Evolutionary conservation across 2,797 vertebrate species (phyloP).

Genomic region (Sebastes kiyomatsui): DNA sequence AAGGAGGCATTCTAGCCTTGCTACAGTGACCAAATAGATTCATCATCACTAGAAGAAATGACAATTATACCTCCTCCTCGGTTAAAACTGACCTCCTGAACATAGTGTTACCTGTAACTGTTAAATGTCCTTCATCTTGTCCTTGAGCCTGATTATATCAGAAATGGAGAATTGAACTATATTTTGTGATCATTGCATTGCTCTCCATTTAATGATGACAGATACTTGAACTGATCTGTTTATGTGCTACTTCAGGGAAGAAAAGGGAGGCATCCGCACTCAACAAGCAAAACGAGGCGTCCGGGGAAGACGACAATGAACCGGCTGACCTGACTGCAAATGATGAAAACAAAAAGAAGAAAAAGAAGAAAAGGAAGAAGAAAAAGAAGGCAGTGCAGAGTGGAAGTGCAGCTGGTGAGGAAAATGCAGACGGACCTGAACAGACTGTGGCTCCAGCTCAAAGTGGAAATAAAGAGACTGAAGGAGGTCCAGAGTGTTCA

Average conservation of each 20-base stretch:
- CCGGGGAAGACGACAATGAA: not conserved
- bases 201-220: not conserved
- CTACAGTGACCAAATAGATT: not conserved
- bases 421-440: not conserved
- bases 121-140: not conserved
- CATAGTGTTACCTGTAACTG: too few species aligned
- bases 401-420: not conserved
- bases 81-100: not conserved
- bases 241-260: conserved; percentile 50
- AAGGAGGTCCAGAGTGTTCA: not conserved
- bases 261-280: conserved; percentile 6
- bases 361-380: conserved; percentile 39
- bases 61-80: not conserved
- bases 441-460: not conserved
- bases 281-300: not conserved
- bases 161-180: not conserved
- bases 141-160: not conserved
- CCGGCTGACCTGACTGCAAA: not conserved
- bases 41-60: not conserved
- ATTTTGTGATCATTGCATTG: not conserved
- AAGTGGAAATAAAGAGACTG: not conserved
- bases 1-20: not conserved
- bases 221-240: not conserved
- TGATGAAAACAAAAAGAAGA: conserved; percentile 34
- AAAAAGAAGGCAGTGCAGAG: not conserved